Evolutionary conservation across 2,113 vertebrate species (phyloP), one percentile per base, ranked within the genome.

Genomic region (Zapornia atra): DNA sequence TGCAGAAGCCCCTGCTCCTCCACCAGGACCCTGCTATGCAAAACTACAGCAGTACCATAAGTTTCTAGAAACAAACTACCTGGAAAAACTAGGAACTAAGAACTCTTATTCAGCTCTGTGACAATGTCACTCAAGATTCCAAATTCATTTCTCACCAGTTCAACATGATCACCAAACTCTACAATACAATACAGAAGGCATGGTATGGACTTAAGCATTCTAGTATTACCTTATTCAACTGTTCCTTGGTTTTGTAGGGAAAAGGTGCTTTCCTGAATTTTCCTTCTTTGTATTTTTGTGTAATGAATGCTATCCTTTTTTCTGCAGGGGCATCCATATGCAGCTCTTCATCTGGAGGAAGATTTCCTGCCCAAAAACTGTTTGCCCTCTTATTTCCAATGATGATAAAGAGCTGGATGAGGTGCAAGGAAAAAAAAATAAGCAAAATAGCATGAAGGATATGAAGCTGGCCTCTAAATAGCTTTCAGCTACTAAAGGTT

Each of bases 311-410:
- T 95, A 99, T 98, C 7, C 99, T 98, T 97, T 98, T 98, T 97
- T 99, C 98, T 7, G 97, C 94, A 14, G 98, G 97, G 5, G 98
- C 98, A 68, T 98, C 98, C 84, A 97, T 87, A 63, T 97, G 96
- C 86, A 99, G 95, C 69, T 98, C 98, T 93, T 99, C 99, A 84
- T 98, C 98, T 77, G 97, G 92, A 76, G 98, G 98, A 82, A 99
- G 98, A 94, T 98, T 99, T 87, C 99, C 99, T 60, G 98, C 98
- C 99, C 99, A 99, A 97, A 99, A 99, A 86, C 97, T 98, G 97
- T 99, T 99, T 70, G 99, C 98, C 42, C 98, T 98, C 96, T 98
- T 98, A 97, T 99, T 99, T 87, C 99, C 99, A 96, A 99, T 98
- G 63, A 98, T 94, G 33, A 99, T 98, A 97, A 99, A 99, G 92